phyloP scores from a whole-genome alignment of 2,113 vertebrate species.

The Camelus dromedarius region DNA sequence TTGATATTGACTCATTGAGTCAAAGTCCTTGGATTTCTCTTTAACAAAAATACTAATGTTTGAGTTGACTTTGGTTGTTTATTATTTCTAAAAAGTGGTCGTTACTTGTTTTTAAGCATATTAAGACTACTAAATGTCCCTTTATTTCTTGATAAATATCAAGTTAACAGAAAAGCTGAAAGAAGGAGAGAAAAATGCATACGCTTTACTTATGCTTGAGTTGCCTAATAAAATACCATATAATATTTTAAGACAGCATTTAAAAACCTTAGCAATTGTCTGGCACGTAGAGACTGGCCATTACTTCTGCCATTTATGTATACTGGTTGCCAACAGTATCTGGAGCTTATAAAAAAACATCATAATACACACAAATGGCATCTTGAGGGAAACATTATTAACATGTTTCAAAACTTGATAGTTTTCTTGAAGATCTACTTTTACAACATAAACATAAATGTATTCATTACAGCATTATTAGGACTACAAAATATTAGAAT shows the following conservation, averaged over 20 bases:
- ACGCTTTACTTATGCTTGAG: not conserved
- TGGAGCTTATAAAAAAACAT: not conserved
- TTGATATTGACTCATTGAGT: not conserved
- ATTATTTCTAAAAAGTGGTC: not conserved
- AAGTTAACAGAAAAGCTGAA: not conserved
- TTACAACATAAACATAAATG: not conserved
- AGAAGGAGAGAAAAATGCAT: not conserved
- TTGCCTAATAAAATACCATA: not conserved
- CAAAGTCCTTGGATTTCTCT: not conserved
- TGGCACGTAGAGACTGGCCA: not conserved
- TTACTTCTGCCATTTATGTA: not conserved
- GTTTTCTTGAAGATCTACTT: not conserved
- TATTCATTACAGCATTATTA: not conserved
- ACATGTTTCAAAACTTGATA: not conserved
- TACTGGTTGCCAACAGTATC: not conserved
- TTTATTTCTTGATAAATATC: not conserved
- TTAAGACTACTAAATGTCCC: not conserved
- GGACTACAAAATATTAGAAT: conserved; percentile 18
- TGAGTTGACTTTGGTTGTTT: not conserved
- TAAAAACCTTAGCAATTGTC: not conserved
- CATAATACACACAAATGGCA: not conserved
- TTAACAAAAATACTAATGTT: not conserved
- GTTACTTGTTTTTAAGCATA: not conserved
- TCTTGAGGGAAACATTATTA: not conserved
- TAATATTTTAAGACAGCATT: conserved; percentile 11